phyloP scores from a whole-genome alignment of 1,140 invertebrate genomes.

The Hyles vespertilio region DNA sequence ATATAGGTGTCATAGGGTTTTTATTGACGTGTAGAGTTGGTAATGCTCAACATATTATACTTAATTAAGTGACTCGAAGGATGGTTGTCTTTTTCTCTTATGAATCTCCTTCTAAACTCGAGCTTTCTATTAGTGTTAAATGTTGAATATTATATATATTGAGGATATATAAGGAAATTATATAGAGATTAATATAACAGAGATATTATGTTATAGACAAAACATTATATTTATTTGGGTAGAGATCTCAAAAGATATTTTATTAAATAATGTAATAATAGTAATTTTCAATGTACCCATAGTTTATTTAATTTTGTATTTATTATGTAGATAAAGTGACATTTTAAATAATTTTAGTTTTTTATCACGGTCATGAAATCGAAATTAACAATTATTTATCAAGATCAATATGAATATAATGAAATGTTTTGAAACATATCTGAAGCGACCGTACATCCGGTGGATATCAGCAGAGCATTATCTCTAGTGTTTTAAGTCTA shows the following conservation, averaged over 20 bases:
- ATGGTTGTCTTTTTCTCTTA: slow-evolving; percentile 68
- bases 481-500: neutral
- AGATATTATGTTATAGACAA: neutral
- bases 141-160: slow-evolving; percentile 33
- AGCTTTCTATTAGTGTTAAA: slow-evolving; percentile 68
- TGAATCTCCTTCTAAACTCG: slow-evolving; percentile 63
- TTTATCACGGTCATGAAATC: no score
- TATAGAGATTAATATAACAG: neutral
- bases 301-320: no score
- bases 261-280: no score
- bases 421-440: no score
- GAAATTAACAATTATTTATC: no score
- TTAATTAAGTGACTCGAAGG: slow-evolving; percentile 24
- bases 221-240: no score
- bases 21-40: slow-evolving; percentile 22
- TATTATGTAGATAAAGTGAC: no score
- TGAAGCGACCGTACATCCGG: no score
- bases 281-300: no score
- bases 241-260: no score
- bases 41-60: slow-evolving; percentile 52
- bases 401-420: no score
- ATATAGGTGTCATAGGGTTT: neutral
- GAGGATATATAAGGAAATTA: slow-evolving; percentile 1
- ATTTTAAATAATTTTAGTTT: no score
- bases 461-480: slow-evolving; percentile 7